Base-by-base conservation (phyloP, 2,888 invertebrate species). In the Tricholauxania praeusta region DNA sequence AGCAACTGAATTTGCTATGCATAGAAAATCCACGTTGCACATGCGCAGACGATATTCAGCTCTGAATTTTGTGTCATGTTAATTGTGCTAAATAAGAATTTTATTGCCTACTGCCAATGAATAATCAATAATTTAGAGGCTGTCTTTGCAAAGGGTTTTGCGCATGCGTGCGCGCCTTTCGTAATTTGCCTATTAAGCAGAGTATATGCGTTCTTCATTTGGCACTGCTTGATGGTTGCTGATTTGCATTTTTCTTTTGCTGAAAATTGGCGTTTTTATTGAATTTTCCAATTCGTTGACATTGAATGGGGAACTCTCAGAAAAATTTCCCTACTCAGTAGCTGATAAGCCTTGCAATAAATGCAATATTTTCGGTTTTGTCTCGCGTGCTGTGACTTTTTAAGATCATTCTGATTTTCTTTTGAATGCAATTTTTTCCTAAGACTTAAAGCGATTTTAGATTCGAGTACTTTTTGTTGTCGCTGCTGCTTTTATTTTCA, bases 41-140 rank as follows among this genome's bases (percentile, higher is more conserved):
- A 15, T 22, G 49, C 47, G 64, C 47, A 52, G 51, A 47, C 51
- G 62, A 59, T 6, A 22, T 59, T 59, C 12, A 14, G 8, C 15
- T 19, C 5, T 32, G 53, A 22, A 19, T 28, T n/a, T 59, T 22
- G 32, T 59, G 83, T 84, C 81, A 84, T 83, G 83, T 80, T 82
- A 83, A 84, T 84, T 77, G 78, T 78, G 79, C 81, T 74, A 82
- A 82, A 84, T 83, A 79, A 79, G 81, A 79, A 79, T 82, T 83
- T 83, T 81, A 84, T 84, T 84, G 83, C 83, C 79, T 80, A 72
- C 79, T 65, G 71, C 77, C 75, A 77, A 80, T 80, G 81, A 82
- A 82, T 82, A 79, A 73, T 77, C 73, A 77, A 39, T 80, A 81
- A 80, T 81, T 19, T 22, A 28, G 15, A 63, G 10, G n/a, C 17